Evolutionary conservation across 2,797 vertebrate genomes (phyloP).

Genomic region (Neosilurus mollespiculum): DNA sequence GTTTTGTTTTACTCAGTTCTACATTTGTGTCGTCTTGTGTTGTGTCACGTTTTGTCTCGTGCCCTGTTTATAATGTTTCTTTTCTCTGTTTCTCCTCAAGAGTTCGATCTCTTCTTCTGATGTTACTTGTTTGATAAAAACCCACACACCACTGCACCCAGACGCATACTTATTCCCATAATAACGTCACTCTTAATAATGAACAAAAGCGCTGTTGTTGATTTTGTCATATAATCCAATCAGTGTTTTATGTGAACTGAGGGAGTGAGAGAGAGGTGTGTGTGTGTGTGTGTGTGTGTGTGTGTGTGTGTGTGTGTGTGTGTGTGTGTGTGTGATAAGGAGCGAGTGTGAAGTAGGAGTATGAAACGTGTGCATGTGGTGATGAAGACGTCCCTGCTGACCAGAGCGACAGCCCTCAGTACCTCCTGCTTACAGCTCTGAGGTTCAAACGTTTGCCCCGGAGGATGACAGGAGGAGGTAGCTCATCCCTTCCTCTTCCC

Average conservation of each 20-base stretch:
- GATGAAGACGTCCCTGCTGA: conserved; percentile 39
- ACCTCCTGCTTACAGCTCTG: conserved; percentile 23
- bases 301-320: too few species aligned
- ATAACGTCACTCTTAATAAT: conserved; percentile 52
- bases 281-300: too few species aligned
- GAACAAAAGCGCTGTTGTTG: conserved; percentile 45
- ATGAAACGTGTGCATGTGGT: conserved; percentile 32
- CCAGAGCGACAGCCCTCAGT: conserved; percentile 17
- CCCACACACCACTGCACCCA: conserved; percentile 30
- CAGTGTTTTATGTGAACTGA: conserved; percentile 19
- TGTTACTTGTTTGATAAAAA: conserved; percentile 40
- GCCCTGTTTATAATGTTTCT: conserved; percentile 56
- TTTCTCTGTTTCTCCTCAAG: conserved; percentile 44
- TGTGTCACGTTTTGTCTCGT: conserved; percentile 31
- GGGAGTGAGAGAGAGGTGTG: conserved; percentile 30
- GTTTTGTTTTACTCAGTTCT: conserved; percentile 57
- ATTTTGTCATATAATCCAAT: not conserved
- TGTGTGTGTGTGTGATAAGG: conserved; percentile 11
- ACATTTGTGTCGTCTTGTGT: conserved; percentile 54
- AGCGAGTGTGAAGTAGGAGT: conserved; percentile 31
- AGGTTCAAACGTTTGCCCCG: conserved; percentile 23
- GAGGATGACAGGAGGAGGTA: conserved; percentile 33
- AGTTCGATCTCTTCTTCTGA: conserved; percentile 32
- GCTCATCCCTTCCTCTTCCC: conserved; percentile 15
- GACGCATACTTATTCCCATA: conserved; percentile 22